Base-by-base conservation (phyloP, 1,140 invertebrate species). In the Apocrypta bakeri region DNA sequence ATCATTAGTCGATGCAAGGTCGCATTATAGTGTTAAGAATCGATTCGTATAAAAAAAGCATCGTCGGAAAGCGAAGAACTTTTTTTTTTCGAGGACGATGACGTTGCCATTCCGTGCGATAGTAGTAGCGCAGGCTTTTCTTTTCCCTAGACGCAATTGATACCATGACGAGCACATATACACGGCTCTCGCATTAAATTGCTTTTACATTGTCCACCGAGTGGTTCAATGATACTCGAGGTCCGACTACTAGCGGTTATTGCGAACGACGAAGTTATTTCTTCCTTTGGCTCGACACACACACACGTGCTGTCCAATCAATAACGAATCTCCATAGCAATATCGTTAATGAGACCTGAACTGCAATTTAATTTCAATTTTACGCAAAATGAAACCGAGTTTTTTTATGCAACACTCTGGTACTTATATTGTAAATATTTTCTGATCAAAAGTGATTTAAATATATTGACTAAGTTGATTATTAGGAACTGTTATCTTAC, bases 171-270 rank as follows among this genome's bases (percentile, higher is more conserved):
- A 25, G 64, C 69, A 64, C 33, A 74, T 74, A 56, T 61, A 48
- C 31, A 68, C 71, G 17, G 33, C 21, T 74, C 69, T 80, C 71
- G 79, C 33, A n/a, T 81, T 74, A 85, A 85, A 85, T 85, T 85
- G 76, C 73, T 83, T 85, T 83, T 81, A 78, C 68, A 85, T 85
- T 85, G 81, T 85, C 81, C 78, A 74, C 33, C 48, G 72, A 74
- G 12, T 69, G 12, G 33, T 80, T 79, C 69, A 80, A 73, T 80
- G 79, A 73, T 73, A 64, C 31, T 63, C 42, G 33, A 69, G 37
- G 64, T 25, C n/a, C 12, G 12, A 29, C 17, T 0, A 42, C 68
- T 24, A 29, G 21, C 21, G 48, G 7, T 78, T 69, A n/a, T 25
- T 71, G 71, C 8, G 64, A 68, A 4, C 9, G 48, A n/a, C 24